phyloP scores from a whole-genome alignment of 2,113 vertebrate genomes.

The Anolis carolinensis region DNA sequence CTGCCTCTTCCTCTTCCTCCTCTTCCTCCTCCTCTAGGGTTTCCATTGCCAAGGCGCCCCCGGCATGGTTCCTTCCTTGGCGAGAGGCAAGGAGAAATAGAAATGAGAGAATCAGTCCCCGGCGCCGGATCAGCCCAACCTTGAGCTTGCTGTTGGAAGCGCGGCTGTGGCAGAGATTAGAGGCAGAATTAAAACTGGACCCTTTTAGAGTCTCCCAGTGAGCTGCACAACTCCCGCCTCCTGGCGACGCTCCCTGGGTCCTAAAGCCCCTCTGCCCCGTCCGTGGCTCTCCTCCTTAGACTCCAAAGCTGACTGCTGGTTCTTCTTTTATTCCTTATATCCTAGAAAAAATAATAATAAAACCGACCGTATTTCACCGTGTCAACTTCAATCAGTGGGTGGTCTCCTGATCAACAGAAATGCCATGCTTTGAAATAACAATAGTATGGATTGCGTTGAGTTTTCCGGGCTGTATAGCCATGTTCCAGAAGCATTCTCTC shows the following conservation, averaged over 20 bases:
- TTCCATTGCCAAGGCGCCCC: conserved; percentile 71
- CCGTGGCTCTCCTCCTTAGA: conserved; percentile 28
- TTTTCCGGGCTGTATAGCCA: too few relatives aligned
- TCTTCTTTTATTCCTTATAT: conserved; percentile 4
- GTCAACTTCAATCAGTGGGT: not conserved
- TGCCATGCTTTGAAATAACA: not conserved
- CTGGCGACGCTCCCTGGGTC: conserved; percentile 74
- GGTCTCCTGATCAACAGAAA: not conserved
- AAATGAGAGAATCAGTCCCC: not conserved
- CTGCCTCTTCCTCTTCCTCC: conserved; percentile 31
- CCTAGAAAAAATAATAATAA: too few relatives aligned
- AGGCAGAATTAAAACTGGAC: conserved; percentile 82
- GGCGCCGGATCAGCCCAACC: conserved; percentile 44
- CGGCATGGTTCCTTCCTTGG: conserved; percentile 34
- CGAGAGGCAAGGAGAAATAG: not conserved
- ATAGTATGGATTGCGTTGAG: too few relatives aligned
- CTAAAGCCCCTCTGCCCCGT: conserved; percentile 67
- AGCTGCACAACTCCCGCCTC: conserved; percentile 78
- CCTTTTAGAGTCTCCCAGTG: conserved; percentile 76
- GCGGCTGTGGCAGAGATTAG: conserved; percentile 76
- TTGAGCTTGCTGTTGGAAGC: conserved; percentile 47
- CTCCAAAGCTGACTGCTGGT: conserved; percentile 22
- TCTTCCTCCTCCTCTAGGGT: conserved; percentile 68
- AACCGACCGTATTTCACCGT: too few relatives aligned
- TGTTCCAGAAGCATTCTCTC: too few relatives aligned